Base-by-base conservation (phyloP, 2,113 vertebrate genomes). In the Columba livia region DNA sequence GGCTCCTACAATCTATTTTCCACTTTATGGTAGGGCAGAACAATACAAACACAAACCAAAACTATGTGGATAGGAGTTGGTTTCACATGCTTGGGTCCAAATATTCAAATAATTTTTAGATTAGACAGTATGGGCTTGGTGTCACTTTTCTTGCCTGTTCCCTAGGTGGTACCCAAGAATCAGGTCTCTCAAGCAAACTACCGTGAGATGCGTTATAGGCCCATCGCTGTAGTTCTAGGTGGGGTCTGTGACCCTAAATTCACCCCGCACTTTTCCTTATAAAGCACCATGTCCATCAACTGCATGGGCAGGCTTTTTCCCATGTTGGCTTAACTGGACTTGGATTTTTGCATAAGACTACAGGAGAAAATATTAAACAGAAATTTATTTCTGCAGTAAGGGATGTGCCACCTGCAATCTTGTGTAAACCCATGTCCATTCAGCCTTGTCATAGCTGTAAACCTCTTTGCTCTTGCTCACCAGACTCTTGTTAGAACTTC, bases 251-350 rank as follows among this genome's bases (percentile, higher is more conserved):
- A 10, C 65, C 58, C 7, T 29, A 8, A 74, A 66, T 3, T 36
- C 29, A 21, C 10, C 18, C 36, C 19, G 10, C 31, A 78, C 9
- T 56, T 89, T 47, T 77, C 10, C 2, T 34, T 61, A 29, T 15
- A 34, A 73, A 73, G 3, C 32, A 40, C 12, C 10, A 26, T 50
- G 79, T 44, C 31, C 44, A 56, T 47, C 40, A 66, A 8, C 54
- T 29, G 18, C 48, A 26, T 0, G 0, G n/a, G 8, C 11, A 51
- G 40, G 21, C 5, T 38, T 66, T 66, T 90, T 79, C 21, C 67
- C 34, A 42, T 0, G 0, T 38, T 14, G 6, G 34, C 36, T 36
- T 14, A 3, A 5, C 54, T 51, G 21, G 38, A 4, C 48, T 85
- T 29, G 28, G 56, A 58, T 25, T 61, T 75, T 67, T 26, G 47